phyloP scores from a whole-genome alignment of 2,888 invertebrate species.

The Cataglyphis rosenhaueri region DNA sequence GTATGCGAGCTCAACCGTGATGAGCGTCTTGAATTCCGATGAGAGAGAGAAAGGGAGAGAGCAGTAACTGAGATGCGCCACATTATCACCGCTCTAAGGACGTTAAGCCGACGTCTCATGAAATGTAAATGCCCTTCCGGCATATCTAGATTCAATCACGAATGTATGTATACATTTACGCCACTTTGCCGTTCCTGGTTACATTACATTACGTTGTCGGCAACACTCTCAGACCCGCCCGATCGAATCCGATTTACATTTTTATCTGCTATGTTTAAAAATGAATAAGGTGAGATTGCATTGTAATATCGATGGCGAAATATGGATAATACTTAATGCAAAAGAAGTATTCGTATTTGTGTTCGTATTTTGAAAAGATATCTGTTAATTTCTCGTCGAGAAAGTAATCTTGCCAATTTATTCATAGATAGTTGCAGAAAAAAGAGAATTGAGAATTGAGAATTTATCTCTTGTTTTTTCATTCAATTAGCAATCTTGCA shows the following conservation, averaged over 20 bases:
- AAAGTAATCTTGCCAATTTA: neutral
- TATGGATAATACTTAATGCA: neutral
- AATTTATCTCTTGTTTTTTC: neutral
- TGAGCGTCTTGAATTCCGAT: slow-evolving; percentile 19
- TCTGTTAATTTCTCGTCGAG: neutral
- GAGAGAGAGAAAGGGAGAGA: neutral
- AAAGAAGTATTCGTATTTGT: neutral
- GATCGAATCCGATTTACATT: slow-evolving; percentile 32
- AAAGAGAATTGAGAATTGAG: no score
- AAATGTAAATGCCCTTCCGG: slow-evolving; percentile 44
- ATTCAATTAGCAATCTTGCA: neutral
- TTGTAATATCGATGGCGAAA: neutral
- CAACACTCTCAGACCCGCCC: slow-evolving; percentile 10
- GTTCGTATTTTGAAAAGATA: neutral
- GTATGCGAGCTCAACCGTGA: slow-evolving; percentile 27
- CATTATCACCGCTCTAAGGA: slow-evolving; percentile 39
- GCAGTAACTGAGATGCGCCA: slow-evolving; percentile 23
- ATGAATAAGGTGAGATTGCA: neutral
- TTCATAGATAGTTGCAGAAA: neutral
- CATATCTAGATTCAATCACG: slow-evolving; percentile 51
- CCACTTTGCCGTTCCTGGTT: slow-evolving; percentile 17
- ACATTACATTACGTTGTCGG: slow-evolving; percentile 10
- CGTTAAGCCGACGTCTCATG: slow-evolving; percentile 46
- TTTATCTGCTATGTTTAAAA: slow-evolving; percentile 28
- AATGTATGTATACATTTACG: slow-evolving; percentile 38